A percentile compares a stretch with the other conserved stretches of the same genome.
Evolutionary conservation across 1,140 invertebrate genomes (phyloP).

Genomic region (Eurosta solidaginis): DNA sequence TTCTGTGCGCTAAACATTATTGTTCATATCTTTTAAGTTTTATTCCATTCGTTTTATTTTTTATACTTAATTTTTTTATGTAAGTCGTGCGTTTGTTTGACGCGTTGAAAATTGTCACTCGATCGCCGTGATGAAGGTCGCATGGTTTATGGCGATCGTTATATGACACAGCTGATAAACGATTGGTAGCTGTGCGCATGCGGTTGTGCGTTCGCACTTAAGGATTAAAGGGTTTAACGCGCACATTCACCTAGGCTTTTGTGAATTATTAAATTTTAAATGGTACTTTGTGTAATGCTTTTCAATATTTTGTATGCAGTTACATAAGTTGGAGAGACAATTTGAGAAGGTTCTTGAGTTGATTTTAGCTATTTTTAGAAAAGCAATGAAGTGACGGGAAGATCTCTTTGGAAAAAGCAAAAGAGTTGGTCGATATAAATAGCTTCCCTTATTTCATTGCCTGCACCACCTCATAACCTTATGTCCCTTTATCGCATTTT

Average conservation of each 20-base stretch:
- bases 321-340: too few relatives aligned
- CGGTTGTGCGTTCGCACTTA: background rate
- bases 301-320: background rate
- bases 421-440: too few relatives aligned
- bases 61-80: background rate
- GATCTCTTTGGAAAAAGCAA: too few relatives aligned
- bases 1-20: background rate
- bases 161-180: background rate
- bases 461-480: too few relatives aligned
- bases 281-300: background rate
- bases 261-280: conserved; percentile 10
- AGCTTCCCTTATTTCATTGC: too few relatives aligned
- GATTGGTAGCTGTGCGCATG: background rate
- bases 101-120: conserved; percentile 28
- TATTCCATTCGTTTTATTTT: background rate
- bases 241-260: background rate
- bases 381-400: too few relatives aligned
- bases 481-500: too few relatives aligned
- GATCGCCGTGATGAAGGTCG: conserved; percentile 29
- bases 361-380: too few relatives aligned
- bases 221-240: background rate
- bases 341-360: too few relatives aligned
- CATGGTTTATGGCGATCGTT: conserved; percentile 21
- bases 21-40: background rate
- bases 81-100: background rate